Conservation (phyloP, 2,888 invertebrate genomes). For the Harpalus rubripes region DNA sequence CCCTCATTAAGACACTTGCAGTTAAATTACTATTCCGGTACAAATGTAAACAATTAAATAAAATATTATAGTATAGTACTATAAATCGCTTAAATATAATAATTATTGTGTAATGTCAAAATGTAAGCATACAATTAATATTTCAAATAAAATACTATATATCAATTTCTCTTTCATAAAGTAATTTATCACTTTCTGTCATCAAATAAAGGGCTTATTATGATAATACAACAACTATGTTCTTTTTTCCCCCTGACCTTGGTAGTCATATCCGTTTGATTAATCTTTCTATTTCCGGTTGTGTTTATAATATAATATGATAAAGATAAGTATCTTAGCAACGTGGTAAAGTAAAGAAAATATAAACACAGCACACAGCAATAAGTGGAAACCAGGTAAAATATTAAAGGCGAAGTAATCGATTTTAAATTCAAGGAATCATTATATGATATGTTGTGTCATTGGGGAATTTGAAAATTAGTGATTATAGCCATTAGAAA, state of each 20-base stretch:
- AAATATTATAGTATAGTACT: no score
- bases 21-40: no score
- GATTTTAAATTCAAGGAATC: slow-evolving; percentile 10
- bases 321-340: slow-evolving; percentile 32
- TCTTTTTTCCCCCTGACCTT: slow-evolving; percentile 10
- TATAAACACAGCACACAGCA: neutral
- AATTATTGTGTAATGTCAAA: neutral
- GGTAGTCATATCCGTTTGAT: slow-evolving; percentile 10
- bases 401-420: slow-evolving; percentile 20
- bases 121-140: neutral
- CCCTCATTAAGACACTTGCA: no score
- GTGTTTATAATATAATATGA: slow-evolving; percentile 26
- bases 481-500: neutral
- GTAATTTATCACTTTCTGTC: neutral
- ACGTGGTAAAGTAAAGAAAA: slow-evolving; percentile 10
- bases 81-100: no score
- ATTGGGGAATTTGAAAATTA: slow-evolving; percentile 4
- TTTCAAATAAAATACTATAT: neutral
- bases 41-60: no score
- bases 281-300: slow-evolving; percentile 31
- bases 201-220: neutral
- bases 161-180: slow-evolving; percentile 13
- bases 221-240: neutral
- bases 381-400: slow-evolving; percentile 2
- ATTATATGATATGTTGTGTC: neutral